phyloP scores from a whole-genome alignment of 1,140 invertebrate genomes.

The Lithobius niger region DNA sequence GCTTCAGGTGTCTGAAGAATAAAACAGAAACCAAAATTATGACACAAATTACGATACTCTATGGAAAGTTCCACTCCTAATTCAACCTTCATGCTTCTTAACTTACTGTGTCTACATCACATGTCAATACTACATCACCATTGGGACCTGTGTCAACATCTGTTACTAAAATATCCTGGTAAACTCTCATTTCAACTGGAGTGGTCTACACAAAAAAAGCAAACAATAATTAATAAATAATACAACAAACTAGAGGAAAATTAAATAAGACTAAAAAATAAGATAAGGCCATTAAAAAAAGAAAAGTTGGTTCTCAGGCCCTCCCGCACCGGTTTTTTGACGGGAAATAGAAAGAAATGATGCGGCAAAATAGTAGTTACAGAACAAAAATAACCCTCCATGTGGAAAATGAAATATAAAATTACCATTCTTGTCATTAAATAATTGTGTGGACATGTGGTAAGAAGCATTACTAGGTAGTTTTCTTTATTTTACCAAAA shows the following conservation, averaged over 20 bases:
- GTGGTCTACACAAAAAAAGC: slow-evolving; percentile 11
- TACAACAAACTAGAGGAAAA: neutral
- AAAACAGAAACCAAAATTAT: neutral
- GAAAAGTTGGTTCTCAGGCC: too few species aligned
- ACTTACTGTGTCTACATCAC: slow-evolving; percentile 1
- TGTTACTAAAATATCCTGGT: slow-evolving; percentile 18
- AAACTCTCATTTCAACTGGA: slow-evolving; percentile 14
- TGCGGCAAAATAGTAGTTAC: too few species aligned
- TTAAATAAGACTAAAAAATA: neutral
- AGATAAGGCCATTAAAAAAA: neutral
- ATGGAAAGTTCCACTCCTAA: neutral
- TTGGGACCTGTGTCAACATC: slow-evolving; percentile 19
- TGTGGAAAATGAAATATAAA: too few species aligned
- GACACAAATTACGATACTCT: slow-evolving; percentile 3
- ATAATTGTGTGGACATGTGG: too few species aligned
- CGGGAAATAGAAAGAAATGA: too few species aligned
- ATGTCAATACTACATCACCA: slow-evolving; percentile 14
- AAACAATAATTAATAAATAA: neutral
- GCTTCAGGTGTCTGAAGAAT: slow-evolving; percentile 23
- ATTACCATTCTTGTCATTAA: too few species aligned
- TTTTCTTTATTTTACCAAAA: too few species aligned
- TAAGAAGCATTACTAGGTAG: too few species aligned
- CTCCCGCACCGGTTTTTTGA: too few species aligned
- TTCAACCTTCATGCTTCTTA: neutral
- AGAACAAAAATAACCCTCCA: too few species aligned